Conservation (phyloP, 2,113 vertebrate species). For the Ovis canadensis region DNA sequence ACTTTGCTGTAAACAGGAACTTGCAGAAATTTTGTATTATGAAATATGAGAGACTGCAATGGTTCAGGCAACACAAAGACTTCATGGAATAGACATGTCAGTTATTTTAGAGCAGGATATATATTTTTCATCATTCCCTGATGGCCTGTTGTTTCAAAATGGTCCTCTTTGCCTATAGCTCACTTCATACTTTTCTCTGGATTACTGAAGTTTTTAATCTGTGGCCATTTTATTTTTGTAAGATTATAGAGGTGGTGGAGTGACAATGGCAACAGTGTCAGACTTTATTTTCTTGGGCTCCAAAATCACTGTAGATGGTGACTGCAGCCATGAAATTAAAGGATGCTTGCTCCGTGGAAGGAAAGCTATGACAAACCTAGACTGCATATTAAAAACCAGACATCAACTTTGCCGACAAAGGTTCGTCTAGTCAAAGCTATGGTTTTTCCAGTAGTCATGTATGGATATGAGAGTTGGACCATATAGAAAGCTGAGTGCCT, state of each 20-base stretch:
- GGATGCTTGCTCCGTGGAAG: not conserved
- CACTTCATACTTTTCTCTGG: conserved; percentile 95
- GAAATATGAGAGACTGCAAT: conserved; percentile 95
- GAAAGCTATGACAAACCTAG: not conserved
- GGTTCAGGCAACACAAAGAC: conserved; percentile 88
- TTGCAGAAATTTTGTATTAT: conserved; percentile 96
- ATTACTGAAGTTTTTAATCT: conserved; percentile 89
- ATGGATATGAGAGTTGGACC: not conserved
- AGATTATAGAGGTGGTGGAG: conserved; percentile 90
- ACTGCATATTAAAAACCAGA: not conserved
- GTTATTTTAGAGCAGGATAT: conserved; percentile 93
- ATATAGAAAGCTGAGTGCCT: not conserved
- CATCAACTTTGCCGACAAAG: not conserved
- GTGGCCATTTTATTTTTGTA: conserved; percentile 94
- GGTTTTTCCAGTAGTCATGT: not conserved
- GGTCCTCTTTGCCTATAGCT: conserved; percentile 95
- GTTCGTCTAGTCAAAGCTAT: not conserved
- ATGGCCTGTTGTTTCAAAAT: conserved; percentile 95
- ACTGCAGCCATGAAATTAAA: not conserved
- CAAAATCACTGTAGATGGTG: not conserved
- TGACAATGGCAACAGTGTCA: not conserved
- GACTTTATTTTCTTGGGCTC: not conserved
- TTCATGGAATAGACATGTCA: conserved; percentile 94
- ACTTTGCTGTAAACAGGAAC: conserved; percentile 93
- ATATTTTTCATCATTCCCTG: conserved; percentile 93